Percentiles rank a stretch among this genome's conserved stretches.
Evolutionary conservation across 2,113 vertebrate species (phyloP).

Genomic region (Calypte anna): DNA sequence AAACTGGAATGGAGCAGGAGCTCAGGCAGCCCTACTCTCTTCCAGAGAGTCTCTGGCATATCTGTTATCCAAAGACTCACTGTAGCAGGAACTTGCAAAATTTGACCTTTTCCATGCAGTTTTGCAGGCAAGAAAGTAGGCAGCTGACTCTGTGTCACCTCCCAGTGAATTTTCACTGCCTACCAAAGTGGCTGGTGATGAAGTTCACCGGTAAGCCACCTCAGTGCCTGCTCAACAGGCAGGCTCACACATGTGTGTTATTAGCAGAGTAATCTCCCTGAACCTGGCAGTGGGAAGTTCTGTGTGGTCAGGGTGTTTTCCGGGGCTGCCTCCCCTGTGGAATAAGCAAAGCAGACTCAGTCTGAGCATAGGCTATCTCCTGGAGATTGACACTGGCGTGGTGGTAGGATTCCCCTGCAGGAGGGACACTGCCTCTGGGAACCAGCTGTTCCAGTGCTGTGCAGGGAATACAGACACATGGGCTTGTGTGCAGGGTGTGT

Average conservation of each 20-base stretch:
- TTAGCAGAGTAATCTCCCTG: neutral
- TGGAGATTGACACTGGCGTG: too few relatives aligned
- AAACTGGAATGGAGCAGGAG: neutral
- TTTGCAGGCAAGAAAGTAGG: neutral
- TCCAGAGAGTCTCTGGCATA: neutral
- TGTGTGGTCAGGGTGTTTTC: neutral
- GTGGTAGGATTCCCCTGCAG: neutral
- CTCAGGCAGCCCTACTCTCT: neutral
- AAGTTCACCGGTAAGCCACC: neutral
- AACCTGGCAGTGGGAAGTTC: neutral
- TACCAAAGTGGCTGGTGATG: neutral
- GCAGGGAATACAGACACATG: neutral
- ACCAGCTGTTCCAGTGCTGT: neutral
- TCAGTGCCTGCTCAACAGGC: neutral
- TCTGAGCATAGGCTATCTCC: neutral
- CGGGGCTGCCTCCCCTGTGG: neutral
- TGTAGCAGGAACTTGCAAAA: neutral
- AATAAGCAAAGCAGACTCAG: neutral
- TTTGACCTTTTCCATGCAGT: neutral
- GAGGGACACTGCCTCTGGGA: neutral
- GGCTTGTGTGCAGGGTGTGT: neutral
- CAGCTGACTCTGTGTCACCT: neutral
- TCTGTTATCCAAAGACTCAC: neutral
- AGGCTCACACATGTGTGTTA: fast-evolving
- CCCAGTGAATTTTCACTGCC: neutral